Conservation (phyloP, 1,140 invertebrate genomes). For the Zaprionus taronus region DNA sequence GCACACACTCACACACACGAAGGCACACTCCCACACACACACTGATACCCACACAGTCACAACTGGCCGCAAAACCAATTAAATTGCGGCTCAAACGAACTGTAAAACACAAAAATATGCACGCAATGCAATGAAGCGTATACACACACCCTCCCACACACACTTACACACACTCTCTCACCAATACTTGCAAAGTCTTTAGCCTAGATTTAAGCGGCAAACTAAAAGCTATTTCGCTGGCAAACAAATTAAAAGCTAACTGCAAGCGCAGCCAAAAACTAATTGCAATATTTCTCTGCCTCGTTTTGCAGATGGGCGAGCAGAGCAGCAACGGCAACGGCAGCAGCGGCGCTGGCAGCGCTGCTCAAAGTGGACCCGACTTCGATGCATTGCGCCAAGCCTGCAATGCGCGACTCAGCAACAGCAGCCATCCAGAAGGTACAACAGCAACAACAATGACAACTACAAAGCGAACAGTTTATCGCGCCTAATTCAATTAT, state of each 20-base stretch:
- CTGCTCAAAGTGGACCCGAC: constrained; percentile 62
- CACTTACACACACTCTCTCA: background rate
- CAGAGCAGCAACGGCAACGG: constrained; percentile 31
- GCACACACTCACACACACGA: background rate
- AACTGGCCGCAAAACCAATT: constrained; percentile 70
- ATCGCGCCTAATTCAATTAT: constrained; percentile 17
- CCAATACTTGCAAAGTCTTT: constrained; percentile 7
- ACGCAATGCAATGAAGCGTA: constrained; percentile 41
- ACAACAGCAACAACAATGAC: constrained; percentile 3
- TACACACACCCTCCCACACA: constrained; percentile 1
- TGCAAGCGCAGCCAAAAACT: constrained; percentile 26
- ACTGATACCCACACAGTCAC: background rate
- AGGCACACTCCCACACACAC: background rate
- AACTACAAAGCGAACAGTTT: background rate
- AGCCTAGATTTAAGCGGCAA: constrained; percentile 39
- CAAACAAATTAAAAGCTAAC: constrained; percentile 47
- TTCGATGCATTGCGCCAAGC: constrained; percentile 62
- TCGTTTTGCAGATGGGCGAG: constrained; percentile 61
- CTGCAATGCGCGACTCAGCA: constrained; percentile 55
- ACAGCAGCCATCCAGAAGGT: constrained; percentile 29
- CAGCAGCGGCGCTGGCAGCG: constrained; percentile 24
- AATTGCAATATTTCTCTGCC: constrained; percentile 44
- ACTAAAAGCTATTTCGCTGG: constrained; percentile 54
- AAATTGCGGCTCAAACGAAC: constrained; percentile 66
- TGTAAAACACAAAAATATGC: constrained; percentile 64